Conservation (phyloP, 92 coral and sea anemone species). For the Epizoanthus illoricatus region DNA sequence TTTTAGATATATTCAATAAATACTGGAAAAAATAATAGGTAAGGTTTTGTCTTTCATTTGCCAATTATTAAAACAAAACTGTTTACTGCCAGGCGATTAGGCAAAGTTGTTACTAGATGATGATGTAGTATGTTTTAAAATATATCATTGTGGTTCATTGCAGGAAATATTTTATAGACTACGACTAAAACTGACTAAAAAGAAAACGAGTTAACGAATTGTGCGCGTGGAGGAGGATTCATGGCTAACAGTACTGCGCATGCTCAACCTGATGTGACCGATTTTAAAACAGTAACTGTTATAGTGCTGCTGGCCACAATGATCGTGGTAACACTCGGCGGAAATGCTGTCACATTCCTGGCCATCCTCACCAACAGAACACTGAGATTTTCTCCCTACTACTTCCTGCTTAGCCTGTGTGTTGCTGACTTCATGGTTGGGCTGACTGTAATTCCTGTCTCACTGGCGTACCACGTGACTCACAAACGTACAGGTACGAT, state of each 20-base stretch:
- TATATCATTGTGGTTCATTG: too few species aligned
- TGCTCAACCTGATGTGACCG: slow-evolving; percentile 6
- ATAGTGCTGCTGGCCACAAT: slow-evolving; percentile 2
- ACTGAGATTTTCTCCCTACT: slow-evolving; percentile 23
- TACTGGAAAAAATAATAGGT: not conserved
- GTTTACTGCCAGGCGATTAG: too few species aligned
- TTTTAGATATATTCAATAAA: too few species aligned
- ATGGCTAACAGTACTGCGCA: not conserved
- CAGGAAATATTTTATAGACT: too few species aligned
- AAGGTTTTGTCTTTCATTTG: not conserved
- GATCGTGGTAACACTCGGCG: slow-evolving; percentile 5
- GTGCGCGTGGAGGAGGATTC: not conserved
- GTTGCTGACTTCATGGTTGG: slow-evolving; percentile 36
- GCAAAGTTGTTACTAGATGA: too few species aligned
- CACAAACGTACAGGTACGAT: slow-evolving; percentile 17
- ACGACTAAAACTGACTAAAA: too few species aligned
- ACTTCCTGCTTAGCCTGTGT: slow-evolving; percentile 19
- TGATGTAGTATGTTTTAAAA: too few species aligned
- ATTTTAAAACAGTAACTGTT: slow-evolving; percentile 11
- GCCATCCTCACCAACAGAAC: slow-evolving; percentile 17
- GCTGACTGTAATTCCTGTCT: slow-evolving; percentile 22
- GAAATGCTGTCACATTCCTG: slow-evolving; percentile 24
- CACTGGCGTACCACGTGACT: slow-evolving; percentile 10
- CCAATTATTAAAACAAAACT: not conserved
- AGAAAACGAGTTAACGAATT: too few species aligned